Evolutionary conservation across 2,113 vertebrate genomes (phyloP), one percentile per base, ranked within the genome.

Genomic region (Cervus canadensis): DNA sequence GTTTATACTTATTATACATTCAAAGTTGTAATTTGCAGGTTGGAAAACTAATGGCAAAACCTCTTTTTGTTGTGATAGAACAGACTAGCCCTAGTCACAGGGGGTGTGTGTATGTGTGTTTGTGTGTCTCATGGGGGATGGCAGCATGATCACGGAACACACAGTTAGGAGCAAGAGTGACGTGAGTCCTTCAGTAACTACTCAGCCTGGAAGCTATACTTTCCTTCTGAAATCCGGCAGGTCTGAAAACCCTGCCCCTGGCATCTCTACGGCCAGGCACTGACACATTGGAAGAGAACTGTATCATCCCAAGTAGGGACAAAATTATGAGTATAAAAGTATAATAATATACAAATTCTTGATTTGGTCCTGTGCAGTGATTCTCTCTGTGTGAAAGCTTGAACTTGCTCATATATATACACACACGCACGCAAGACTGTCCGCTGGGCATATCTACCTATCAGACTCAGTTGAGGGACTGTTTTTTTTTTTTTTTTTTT

Each of bases 11-110:
- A 57, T 45, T 89, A 15, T 64, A 50, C 9, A 48, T 43, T 9
- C 17, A 14, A 87, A 67, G 57, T 52, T 94, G 7, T 84, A 36
- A 86, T 60, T 93, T 85, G 1, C 25, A 89, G 43, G 11, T 87
- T 94, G 28, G 56, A 91, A 90, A 95, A 88, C 10, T 67, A 88
- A 71, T 12, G 87, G 7, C 21, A 94, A 91, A 81, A 71, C 17
- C 25, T 45, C 14, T 83, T 54, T 94, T 56, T 40, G 21, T 14
- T 67, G 30, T 14, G 33, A 74, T n/a, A 36, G 62, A 56, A 79
- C 14, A 59, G 10, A 45, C 17, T 50, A 59, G 45, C 3, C 4
- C 6, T 59, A 45, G 7, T 87, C 21, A 36, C 11, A 23, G 45
- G 5, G 12, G 25, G 28, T 30, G 48, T 8, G 2, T 12, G 52